Conservation (phyloP, 2,888 invertebrate genomes). For the Orthonychiurus folsomi region DNA sequence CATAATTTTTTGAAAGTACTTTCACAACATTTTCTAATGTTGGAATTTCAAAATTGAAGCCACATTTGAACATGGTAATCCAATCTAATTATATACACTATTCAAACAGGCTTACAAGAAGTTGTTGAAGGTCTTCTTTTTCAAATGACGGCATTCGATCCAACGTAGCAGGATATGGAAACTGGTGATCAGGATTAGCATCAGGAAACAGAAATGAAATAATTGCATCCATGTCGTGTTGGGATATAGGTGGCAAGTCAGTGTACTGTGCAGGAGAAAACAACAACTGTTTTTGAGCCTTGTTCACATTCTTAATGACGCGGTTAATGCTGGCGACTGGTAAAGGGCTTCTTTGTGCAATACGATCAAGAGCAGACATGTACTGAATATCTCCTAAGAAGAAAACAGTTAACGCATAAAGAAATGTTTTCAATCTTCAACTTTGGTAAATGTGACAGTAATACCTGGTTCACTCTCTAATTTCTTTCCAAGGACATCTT, state of each 20-base stretch:
- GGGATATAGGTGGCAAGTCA: constrained; percentile 65
- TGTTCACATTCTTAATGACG: constrained; percentile 29
- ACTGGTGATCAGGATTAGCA: constrained; percentile 56
- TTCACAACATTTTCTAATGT: background rate
- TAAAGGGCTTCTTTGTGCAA: constrained; percentile 42
- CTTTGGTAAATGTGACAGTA: background rate
- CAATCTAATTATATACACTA: background rate
- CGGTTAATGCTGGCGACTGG: constrained; percentile 32
- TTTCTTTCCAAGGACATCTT: constrained; percentile 53
- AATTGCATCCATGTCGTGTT: constrained; percentile 64
- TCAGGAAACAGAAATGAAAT: constrained; percentile 81
- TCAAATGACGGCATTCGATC: constrained; percentile 30
- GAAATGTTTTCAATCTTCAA: background rate
- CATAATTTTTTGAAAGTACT: background rate
- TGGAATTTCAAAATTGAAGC: background rate
- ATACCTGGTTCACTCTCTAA: constrained; percentile 32
- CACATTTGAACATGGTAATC: background rate
- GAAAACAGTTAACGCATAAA: constrained; percentile 38
- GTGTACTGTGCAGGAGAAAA: constrained; percentile 36
- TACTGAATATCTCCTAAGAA: constrained; percentile 39
- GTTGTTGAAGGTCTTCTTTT: constrained; percentile 18
- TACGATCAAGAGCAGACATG: constrained; percentile 44
- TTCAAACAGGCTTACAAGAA: constrained; percentile 8
- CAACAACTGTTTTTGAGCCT: constrained; percentile 26
- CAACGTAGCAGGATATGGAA: constrained; percentile 43